Evolutionary conservation across 2,888 invertebrate genomes (phyloP).

Genomic region (Drosophila falleni): DNA sequence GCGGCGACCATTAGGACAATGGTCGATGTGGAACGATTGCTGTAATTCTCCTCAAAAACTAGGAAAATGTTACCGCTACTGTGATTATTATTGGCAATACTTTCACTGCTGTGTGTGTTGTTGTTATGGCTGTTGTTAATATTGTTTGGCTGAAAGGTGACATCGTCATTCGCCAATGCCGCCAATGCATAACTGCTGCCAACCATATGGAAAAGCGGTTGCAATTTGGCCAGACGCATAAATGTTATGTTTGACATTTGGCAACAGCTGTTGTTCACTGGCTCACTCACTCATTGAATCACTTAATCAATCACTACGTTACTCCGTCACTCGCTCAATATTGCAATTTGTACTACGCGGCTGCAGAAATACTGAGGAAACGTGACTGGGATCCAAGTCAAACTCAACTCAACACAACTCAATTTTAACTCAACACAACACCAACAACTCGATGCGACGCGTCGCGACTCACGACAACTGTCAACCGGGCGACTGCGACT

Average conservation of each 20-base stretch:
- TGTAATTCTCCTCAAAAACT: conserved; percentile 67
- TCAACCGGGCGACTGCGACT: conserved; percentile 46
- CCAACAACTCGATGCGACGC: conserved; percentile 5
- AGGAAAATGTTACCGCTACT: conserved; percentile 67
- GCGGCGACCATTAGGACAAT: conserved; percentile 83
- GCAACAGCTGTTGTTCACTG: conserved; percentile 28
- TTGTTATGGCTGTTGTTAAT: conserved; percentile 12
- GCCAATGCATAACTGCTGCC: conserved; percentile 46
- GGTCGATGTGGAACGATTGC: conserved; percentile 73
- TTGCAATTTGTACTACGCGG: conserved; percentile 27
- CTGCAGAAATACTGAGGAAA: conserved; percentile 32
- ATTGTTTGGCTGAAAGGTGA: conserved; percentile 39
- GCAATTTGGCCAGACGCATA: conserved; percentile 60
- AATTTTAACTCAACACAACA: not conserved
- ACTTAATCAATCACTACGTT: conserved; percentile 42
- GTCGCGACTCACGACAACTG: conserved; percentile 41
- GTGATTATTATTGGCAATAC: conserved; percentile 38
- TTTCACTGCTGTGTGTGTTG: conserved; percentile 29
- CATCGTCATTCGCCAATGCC: conserved; percentile 56
- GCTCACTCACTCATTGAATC: conserved; percentile 15
- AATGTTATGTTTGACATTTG: conserved; percentile 73
- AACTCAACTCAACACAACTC: conserved; percentile 6
- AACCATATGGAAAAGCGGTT: conserved; percentile 63
- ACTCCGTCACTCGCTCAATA: conserved; percentile 33
- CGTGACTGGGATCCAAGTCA: conserved; percentile 31